phyloP scores from a whole-genome alignment of 37 sponge, comb jelly and placozoan genomes.

The Petrosia ficiformis region DNA sequence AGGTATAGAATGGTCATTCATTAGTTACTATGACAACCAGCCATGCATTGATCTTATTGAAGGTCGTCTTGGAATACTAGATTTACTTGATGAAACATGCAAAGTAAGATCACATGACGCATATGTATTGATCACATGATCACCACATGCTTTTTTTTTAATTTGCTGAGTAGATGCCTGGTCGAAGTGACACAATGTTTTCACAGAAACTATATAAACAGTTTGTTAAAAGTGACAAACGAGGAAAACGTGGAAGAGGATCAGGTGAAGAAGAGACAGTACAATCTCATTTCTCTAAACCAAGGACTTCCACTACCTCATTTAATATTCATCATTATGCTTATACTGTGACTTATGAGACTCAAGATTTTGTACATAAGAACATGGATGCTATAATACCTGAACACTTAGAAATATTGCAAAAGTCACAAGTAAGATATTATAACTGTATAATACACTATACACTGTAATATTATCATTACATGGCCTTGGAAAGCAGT shows the following conservation, averaged over 20 bases:
- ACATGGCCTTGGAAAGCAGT: too few species aligned
- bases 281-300: slow-evolving; percentile 64
- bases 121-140: too few species aligned
- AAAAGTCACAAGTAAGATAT: slow-evolving; percentile 42
- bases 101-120: slow-evolving; percentile 60
- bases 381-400: slow-evolving; percentile 71
- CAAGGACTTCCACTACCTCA: slow-evolving; percentile 40
- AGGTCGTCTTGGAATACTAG: slow-evolving; percentile 74
- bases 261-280: too few species aligned
- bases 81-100: slow-evolving; percentile 89
- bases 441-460: not conserved
- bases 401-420: slow-evolving; percentile 69
- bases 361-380: slow-evolving; percentile 79
- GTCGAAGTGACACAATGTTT: slow-evolving; percentile 65
- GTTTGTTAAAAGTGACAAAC: too few species aligned
- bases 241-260: too few species aligned
- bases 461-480: too few species aligned
- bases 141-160: not conserved
- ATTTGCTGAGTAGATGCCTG: slow-evolving; percentile 56
- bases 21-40: slow-evolving; percentile 92
- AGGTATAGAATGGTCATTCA: slow-evolving; percentile 90
- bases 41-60: slow-evolving; percentile 90
- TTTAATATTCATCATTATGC: slow-evolving; percentile 81
- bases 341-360: slow-evolving; percentile 69
- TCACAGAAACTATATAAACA: slow-evolving; percentile 77